Conservation (phyloP, 2,113 vertebrate species). For the Myotis yumanensis region DNA sequence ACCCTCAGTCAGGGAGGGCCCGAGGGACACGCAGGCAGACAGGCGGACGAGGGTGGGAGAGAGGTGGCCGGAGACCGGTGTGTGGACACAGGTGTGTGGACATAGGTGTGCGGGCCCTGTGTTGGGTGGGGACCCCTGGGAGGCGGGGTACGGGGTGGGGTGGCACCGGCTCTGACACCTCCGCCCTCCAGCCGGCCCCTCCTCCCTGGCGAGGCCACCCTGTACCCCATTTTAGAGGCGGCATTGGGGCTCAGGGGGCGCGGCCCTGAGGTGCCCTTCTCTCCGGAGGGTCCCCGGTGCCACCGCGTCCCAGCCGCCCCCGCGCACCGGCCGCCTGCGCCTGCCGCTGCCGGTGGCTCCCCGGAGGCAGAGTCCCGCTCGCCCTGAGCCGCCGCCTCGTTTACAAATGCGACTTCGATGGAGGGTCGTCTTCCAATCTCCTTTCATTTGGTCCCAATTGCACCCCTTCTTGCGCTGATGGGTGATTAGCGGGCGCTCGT, state of each 20-base stretch:
- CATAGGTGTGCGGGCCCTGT: too few relatives aligned
- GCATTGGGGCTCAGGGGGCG: neutral
- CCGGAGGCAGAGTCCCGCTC: constrained; percentile 81
- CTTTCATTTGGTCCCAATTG: constrained; percentile 91
- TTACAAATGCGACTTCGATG: constrained; percentile 95
- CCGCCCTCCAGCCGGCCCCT: neutral
- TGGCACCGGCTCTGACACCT: rapidly evolving
- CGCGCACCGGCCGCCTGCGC: neutral
- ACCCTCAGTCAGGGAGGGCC: neutral
- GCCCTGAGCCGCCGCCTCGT: constrained; percentile 89
- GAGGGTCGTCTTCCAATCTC: constrained; percentile 91
- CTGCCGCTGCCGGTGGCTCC: neutral
- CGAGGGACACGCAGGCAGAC: neutral
- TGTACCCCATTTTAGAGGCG: neutral
- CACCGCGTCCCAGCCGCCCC: rapidly evolving
- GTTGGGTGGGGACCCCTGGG: neutral
- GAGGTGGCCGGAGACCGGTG: neutral
- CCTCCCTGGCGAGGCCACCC: rapidly evolving
- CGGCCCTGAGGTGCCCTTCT: neutral
- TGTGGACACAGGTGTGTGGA: too few relatives aligned
- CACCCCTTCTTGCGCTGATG: constrained; percentile 88
- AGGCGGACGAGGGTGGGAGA: neutral
- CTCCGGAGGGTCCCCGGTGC: neutral
- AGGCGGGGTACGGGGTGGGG: neutral
- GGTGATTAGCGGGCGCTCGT: constrained; percentile 93